Evolutionary conservation across 2,888 invertebrate species (phyloP).

Genomic region (Euproctis similis): DNA sequence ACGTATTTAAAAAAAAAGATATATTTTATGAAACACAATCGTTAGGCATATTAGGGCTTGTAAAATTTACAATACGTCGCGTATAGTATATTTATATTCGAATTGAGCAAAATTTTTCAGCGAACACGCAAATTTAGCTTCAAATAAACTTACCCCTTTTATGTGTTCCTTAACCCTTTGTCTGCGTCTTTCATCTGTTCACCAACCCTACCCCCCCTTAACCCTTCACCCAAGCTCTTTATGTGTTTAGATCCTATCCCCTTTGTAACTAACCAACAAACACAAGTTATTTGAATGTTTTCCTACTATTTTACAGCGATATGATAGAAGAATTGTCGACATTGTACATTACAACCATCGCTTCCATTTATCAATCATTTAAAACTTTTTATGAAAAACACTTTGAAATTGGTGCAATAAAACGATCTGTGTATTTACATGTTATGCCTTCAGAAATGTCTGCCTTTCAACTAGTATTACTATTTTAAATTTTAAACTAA

Average conservation of each 20-base stretch:
- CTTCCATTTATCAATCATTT: conserved; percentile 62
- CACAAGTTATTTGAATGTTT: conserved; percentile 68
- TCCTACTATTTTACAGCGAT: conserved; percentile 59
- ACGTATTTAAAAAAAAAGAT: too few relatives aligned
- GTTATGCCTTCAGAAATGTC: conserved; percentile 22
- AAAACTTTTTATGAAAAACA: conserved; percentile 38
- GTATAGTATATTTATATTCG: conserved; percentile 62
- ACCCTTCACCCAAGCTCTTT: conserved; percentile 72
- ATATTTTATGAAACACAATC: conserved; percentile 68
- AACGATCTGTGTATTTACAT: conserved; percentile 21
- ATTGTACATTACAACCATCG: conserved; percentile 71
- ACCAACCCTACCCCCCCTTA: conserved; percentile 74
- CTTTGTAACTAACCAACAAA: conserved; percentile 69
- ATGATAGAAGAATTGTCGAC: conserved; percentile 56
- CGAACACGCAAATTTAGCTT: conserved; percentile 75
- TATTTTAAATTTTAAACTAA: too few relatives aligned
- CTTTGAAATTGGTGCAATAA: conserved; percentile 69
- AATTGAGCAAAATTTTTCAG: conserved; percentile 70
- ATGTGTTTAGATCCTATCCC: conserved; percentile 75
- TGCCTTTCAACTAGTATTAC: conserved; percentile 10
- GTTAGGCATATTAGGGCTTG: conserved; percentile 63
- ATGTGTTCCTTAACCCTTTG: conserved; percentile 82
- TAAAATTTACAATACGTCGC: conserved; percentile 65
- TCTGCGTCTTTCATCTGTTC: conserved; percentile 89
- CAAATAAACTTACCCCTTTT: conserved; percentile 77